Evolutionary conservation across 1,140 invertebrate genomes (phyloP).

Genomic region (Ptiloglossa arizonensis): DNA sequence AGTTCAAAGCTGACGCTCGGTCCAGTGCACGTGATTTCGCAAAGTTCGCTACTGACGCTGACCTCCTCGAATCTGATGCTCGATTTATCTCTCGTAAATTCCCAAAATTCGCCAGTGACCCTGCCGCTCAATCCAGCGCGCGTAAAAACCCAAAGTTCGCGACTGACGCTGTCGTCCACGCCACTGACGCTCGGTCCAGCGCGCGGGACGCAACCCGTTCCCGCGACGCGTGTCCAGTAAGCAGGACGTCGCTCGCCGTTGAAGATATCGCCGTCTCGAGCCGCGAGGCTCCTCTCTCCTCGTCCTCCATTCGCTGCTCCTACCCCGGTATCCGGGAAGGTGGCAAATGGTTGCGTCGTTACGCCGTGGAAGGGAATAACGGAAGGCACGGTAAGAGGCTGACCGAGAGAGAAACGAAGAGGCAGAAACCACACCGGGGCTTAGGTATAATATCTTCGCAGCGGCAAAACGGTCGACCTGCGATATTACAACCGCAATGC

Average conservation of each 20-base stretch:
- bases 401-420: constrained; percentile 23
- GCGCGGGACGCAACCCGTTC: background rate
- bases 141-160: no score
- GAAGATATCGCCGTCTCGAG: constrained; percentile 7
- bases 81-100: no score
- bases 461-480: constrained; percentile 58
- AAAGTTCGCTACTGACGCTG: no score
- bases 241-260: background rate
- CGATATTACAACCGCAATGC: constrained; percentile 76
- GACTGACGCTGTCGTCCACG: no score
- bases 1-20: no score
- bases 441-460: constrained; percentile 69
- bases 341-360: constrained; percentile 23
- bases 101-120: no score
- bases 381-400: background rate
- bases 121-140: no score
- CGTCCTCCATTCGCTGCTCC: background rate
- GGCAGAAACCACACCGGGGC: constrained; percentile 43
- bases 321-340: background rate
- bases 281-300: background rate
- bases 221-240: background rate
- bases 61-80: no score
- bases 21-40: no score
- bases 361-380: background rate
- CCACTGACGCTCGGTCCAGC: background rate